phyloP scores from a whole-genome alignment of 2,797 vertebrate species.

The Halcyon chelicuti region DNA sequence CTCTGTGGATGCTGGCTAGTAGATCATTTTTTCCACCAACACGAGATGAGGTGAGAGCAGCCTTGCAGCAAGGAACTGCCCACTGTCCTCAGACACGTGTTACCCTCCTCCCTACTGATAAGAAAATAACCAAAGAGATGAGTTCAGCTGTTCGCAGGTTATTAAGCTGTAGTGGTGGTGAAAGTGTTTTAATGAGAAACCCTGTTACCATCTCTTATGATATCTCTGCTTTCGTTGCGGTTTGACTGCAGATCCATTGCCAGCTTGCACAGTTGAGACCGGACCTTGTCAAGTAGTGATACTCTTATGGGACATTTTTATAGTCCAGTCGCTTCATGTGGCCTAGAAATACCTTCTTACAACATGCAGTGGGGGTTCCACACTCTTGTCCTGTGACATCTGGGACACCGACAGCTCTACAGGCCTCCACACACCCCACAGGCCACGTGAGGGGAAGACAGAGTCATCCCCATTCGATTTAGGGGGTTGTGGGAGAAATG shows the following conservation, averaged over 20 bases:
- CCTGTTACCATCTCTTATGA: background rate
- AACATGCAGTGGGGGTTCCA: background rate
- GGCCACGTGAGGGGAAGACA: background rate
- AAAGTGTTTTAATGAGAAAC: constrained; percentile 16
- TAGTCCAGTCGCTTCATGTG: rapidly evolving
- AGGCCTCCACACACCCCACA: background rate
- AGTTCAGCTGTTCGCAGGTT: background rate
- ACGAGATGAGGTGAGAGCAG: background rate
- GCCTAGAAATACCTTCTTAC: background rate
- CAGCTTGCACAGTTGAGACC: background rate
- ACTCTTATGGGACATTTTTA: background rate
- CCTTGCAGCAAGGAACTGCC: background rate
- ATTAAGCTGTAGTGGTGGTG: background rate
- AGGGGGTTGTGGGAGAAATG: background rate
- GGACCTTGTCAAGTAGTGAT: rapidly evolving
- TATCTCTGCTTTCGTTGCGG: background rate
- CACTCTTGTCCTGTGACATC: background rate
- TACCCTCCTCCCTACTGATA: background rate
- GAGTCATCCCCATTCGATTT: background rate
- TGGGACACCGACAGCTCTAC: rapidly evolving
- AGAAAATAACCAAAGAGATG: background rate
- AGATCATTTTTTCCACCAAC: constrained; percentile 1
- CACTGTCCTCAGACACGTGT: background rate
- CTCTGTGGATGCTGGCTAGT: background rate
- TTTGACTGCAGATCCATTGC: background rate